Conservation (phyloP, 1,140 invertebrate genomes). For the Anastrepha obliqua region DNA sequence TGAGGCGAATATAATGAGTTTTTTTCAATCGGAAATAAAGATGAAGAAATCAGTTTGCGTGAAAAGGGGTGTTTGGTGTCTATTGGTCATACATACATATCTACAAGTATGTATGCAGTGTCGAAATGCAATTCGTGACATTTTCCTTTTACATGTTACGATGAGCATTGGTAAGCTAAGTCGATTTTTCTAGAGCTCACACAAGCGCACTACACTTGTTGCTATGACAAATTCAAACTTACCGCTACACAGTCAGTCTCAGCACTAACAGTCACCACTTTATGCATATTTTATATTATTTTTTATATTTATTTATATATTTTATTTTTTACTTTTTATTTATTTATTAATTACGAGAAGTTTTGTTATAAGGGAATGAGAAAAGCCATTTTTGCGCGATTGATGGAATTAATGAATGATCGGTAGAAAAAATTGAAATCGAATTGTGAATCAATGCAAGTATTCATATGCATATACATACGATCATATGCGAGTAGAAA, state of each 20-base stretch:
- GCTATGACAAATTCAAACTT: not conserved
- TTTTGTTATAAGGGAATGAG: constrained; percentile 6
- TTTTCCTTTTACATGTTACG: not conserved
- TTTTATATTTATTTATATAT: too few relatives aligned
- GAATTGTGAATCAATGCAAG: not conserved
- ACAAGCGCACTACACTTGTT: not conserved
- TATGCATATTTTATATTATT: too few relatives aligned
- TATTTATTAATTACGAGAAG: too few relatives aligned
- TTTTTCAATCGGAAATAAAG: not conserved
- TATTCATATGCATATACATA: too few relatives aligned
- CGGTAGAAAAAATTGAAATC: not conserved
- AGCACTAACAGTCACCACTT: too few relatives aligned
- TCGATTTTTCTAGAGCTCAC: not conserved
- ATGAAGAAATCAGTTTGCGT: not conserved
- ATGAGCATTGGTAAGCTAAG: not conserved
- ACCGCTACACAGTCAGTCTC: too few relatives aligned
- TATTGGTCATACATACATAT: not conserved
- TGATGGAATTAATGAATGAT: not conserved
- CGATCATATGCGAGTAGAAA: too few relatives aligned
- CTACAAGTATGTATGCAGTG: not conserved
- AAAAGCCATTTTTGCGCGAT: not conserved
- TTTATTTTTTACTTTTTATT: too few relatives aligned
- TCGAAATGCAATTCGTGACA: not conserved
- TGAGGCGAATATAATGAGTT: not conserved
- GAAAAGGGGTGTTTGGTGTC: not conserved